phyloP scores from a whole-genome alignment of 2,888 invertebrate genomes.

The Calliphora vomitoria region DNA sequence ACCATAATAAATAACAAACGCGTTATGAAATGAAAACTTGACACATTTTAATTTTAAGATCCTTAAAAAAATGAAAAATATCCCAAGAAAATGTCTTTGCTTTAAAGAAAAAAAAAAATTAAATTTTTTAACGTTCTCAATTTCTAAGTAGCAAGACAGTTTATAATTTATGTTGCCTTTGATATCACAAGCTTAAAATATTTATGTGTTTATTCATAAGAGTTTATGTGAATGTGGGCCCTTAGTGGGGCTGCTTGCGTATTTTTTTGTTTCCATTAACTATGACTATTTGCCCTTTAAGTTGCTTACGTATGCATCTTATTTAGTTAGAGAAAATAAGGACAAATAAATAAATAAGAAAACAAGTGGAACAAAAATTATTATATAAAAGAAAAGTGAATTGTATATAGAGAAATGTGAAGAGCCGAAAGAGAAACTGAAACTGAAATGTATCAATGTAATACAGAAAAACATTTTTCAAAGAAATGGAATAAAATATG shows the following conservation, averaged over 20 bases:
- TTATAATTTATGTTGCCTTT: conserved; percentile 33
- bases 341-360: not conserved
- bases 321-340: not conserved
- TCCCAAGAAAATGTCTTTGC: too few species aligned
- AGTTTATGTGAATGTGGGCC: not conserved
- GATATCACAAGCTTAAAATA: conserved; percentile 21
- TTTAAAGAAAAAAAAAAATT: too few species aligned
- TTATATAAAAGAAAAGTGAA: not conserved
- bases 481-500: conserved; percentile 1
- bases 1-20: conserved; percentile 47
- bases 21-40: conserved; percentile 41
- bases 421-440: not conserved
- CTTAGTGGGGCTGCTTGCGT: too few species aligned
- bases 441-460: conserved; percentile 22
- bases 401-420: not conserved
- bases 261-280: not conserved
- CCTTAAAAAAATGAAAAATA: too few species aligned
- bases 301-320: conserved; percentile 51
- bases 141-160: conserved; percentile 3
- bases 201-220: not conserved
- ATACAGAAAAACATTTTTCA: not conserved
- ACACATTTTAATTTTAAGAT: not conserved
- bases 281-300: conserved; percentile 35
- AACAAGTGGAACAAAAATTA: not conserved
- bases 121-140: not conserved